Evolutionary conservation across 2,888 invertebrate genomes (phyloP).

Genomic region (Rhagophthalmus giganteus): DNA sequence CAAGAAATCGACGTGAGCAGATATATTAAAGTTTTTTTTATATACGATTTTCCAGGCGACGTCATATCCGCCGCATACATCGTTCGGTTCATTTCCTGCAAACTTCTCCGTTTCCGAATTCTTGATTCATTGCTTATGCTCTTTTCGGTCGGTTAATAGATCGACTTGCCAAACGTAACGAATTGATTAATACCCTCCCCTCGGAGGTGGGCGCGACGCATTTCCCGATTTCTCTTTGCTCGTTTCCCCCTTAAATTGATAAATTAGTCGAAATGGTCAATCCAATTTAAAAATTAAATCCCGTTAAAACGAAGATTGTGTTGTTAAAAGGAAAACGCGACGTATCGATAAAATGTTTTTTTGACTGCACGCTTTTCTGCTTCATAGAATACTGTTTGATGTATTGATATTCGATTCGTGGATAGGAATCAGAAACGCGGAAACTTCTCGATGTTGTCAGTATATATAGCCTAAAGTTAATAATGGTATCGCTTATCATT

Average conservation of each 20-base stretch:
- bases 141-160: constrained; percentile 20
- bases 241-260: no score
- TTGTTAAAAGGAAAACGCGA: not conserved
- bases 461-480: not conserved
- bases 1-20: constrained; percentile 11
- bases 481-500: not conserved
- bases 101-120: constrained; percentile 21
- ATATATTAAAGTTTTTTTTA: constrained; percentile 32
- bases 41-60: constrained; percentile 29
- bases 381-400: constrained; percentile 1
- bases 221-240: not conserved
- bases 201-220: constrained; percentile 3
- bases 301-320: not conserved
- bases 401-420: constrained; percentile 8
- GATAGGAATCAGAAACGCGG: not conserved
- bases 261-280: not conserved
- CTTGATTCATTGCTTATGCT: constrained; percentile 27
- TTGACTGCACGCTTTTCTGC: constrained; percentile 7
- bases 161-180: constrained; percentile 13
- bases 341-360: constrained; percentile 7
- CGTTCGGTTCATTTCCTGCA: constrained; percentile 32
- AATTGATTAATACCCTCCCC: constrained; percentile 18
- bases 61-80: constrained; percentile 32
- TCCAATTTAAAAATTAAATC: constrained; percentile 10
- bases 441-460: not conserved